phyloP scores from a whole-genome alignment of 2,888 invertebrate species.

The Drosophila mettleri region DNA sequence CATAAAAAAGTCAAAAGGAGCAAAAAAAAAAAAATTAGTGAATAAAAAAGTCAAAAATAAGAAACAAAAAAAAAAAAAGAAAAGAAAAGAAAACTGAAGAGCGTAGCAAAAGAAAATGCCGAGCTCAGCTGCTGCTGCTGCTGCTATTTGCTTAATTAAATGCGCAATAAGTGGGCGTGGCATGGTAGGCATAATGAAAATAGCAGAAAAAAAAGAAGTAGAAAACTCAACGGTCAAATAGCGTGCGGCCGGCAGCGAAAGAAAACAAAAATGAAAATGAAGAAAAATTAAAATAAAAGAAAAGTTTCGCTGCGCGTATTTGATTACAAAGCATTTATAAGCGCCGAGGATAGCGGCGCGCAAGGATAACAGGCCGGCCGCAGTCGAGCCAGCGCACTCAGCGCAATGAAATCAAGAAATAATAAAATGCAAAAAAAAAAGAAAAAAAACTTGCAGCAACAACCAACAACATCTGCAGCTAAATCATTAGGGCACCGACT shows the following conservation, averaged over 20 bases:
- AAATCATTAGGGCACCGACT: conserved; percentile 66
- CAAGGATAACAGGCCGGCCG: conserved; percentile 39
- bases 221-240: conserved; percentile 49
- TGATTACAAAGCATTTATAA: conserved; percentile 73
- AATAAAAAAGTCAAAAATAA: conserved; percentile 4
- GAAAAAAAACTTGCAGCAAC: conserved; percentile 49
- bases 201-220: conserved; percentile 13
- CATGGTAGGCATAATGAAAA: conserved; percentile 13
- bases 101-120: conserved; percentile 19
- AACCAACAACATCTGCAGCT: conserved; percentile 58
- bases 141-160: conserved; percentile 76
- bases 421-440: conserved; percentile 54
- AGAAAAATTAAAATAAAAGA: conserved; percentile 29
- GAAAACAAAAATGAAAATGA: conserved; percentile 17
- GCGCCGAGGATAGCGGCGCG: conserved; percentile 25
- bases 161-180: conserved; percentile 57
- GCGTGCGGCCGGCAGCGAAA: conserved; percentile 46
- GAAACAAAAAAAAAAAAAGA: conserved; percentile 25
- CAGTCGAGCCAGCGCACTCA: conserved; percentile 29
- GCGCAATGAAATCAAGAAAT: conserved; percentile 61
- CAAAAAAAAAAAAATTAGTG: background rate
- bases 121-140: conserved; percentile 43
- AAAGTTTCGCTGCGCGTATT: conserved; percentile 45
- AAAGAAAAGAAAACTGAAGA: conserved; percentile 7
- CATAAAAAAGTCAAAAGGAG: conserved; percentile 21